A percentile compares a stretch with the other conserved stretches of the same genome.
Evolutionary conservation across 2,888 invertebrate genomes (phyloP).

Genomic region (Terebella lapidaria): DNA sequence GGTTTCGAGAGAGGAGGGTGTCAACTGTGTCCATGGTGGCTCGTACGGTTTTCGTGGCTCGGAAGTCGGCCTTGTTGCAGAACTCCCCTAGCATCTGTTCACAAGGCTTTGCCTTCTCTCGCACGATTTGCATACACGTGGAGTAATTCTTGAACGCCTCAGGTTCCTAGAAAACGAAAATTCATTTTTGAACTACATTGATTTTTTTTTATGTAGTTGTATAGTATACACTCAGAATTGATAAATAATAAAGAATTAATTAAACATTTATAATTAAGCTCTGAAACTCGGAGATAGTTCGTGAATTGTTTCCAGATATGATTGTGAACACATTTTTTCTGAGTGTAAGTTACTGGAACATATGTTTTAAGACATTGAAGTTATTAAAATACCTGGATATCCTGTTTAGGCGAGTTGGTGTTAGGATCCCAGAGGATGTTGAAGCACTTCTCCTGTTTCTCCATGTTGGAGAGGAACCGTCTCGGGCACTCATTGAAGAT

Average conservation of each 20-base stretch:
- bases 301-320: too few species aligned
- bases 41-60: constrained; percentile 7
- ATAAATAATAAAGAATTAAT: too few species aligned
- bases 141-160: constrained; percentile 5
- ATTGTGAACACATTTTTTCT: too few species aligned
- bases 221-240: too few species aligned
- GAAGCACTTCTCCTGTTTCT: constrained; percentile 2
- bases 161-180: background rate
- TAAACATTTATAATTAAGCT: too few species aligned
- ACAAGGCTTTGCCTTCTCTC: constrained; percentile 2
- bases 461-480: constrained; percentile 2
- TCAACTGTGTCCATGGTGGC: constrained; percentile 6
- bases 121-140: constrained; percentile 1
- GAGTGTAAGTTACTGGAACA: too few species aligned
- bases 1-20: background rate
- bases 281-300: too few species aligned
- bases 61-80: background rate
- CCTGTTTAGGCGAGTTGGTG: background rate
- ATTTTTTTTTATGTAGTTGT: too few species aligned
- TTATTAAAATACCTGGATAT: background rate
- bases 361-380: too few species aligned
- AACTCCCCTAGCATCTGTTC: constrained; percentile 1
- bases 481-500: constrained; percentile 3
- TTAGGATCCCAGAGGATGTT: background rate
- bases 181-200: too few species aligned